Conservation (phyloP, 30 jellyfish, hydroid and myxozoan species). For the Hydractinia symbiolongicarpus region DNA sequence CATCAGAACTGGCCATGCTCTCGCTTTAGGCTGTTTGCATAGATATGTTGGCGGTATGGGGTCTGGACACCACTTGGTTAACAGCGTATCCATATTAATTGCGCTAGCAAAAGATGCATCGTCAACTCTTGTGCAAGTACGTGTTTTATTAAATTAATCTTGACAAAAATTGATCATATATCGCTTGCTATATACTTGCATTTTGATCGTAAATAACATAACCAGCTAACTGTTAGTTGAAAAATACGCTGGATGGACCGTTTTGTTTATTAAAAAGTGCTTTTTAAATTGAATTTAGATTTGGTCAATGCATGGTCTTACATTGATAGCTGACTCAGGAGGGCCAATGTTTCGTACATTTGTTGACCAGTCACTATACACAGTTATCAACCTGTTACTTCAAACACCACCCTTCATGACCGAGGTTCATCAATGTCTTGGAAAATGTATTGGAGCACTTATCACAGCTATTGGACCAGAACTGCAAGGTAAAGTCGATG, state of each 20-base stretch:
- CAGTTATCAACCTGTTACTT: slow-evolving; percentile 58
- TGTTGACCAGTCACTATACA: slow-evolving; percentile 75
- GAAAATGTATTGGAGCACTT: slow-evolving; percentile 94
- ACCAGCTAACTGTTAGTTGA: no score
- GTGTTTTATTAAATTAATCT: neutral
- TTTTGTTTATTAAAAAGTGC: no score
- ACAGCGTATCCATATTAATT: slow-evolving; percentile 78
- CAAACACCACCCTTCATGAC: slow-evolving; percentile 84
- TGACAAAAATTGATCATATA: no score
- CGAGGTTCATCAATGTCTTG: slow-evolving; percentile 92
- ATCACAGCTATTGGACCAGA: slow-evolving; percentile 96
- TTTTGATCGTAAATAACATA: no score
- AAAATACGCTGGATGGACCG: no score
- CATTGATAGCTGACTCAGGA: slow-evolving; percentile 96
- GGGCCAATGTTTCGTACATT: slow-evolving; percentile 96
- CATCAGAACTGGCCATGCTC: slow-evolving; percentile 93
- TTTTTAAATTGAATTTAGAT: slow-evolving; percentile 28
- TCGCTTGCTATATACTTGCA: no score
- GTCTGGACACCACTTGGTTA: slow-evolving; percentile 88
- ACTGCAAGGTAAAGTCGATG: slow-evolving; percentile 62
- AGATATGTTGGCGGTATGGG: slow-evolving; percentile 99
- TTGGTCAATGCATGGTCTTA: slow-evolving; percentile 94
- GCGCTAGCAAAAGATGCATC: slow-evolving; percentile 91
- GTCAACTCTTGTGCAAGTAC: slow-evolving; percentile 85
- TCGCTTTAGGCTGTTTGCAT: slow-evolving; percentile 93